A percentile compares a stretch with the other conserved stretches of the same genome.
These are phyloP conservation scores for Andrena chrysosceles DNA, from an alignment of 2,888 invertebrate genomes.

Conservation along the genomic window DNA sequence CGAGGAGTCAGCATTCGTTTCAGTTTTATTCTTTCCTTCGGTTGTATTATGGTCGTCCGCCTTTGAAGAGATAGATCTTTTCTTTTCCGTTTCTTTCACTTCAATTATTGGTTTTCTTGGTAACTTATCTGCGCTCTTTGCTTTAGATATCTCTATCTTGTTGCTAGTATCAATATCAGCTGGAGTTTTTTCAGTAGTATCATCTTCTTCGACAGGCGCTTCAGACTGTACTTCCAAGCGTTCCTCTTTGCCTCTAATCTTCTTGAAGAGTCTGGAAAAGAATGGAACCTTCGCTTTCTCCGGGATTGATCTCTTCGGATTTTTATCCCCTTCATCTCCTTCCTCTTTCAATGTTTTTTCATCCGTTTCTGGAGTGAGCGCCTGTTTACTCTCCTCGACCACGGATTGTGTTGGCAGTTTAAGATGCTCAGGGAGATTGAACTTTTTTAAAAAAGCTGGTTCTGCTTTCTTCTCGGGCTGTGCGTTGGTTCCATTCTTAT, in stretches of 20 bases:
- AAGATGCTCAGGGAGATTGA: constrained; percentile 7
- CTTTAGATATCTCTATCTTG: background rate
- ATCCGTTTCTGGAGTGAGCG: background rate
- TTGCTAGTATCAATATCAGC: background rate
- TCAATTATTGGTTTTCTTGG: background rate
- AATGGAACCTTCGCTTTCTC: constrained; percentile 49
- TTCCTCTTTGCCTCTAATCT: constrained; percentile 38
- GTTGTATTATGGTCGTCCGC: background rate
- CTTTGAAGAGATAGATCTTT: background rate
- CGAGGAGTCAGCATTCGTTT: background rate
- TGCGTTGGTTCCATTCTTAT: background rate
- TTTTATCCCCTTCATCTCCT: background rate
- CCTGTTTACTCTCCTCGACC: background rate
- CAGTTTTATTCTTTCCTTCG: background rate
- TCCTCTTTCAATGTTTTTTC: background rate
- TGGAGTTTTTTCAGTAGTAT: background rate
- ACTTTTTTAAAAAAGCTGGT: constrained; percentile 25
- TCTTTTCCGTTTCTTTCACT: background rate
- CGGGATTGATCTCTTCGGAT: constrained; percentile 4
- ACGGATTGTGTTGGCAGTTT: background rate
- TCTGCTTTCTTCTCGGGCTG: background rate
- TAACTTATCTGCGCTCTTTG: background rate
- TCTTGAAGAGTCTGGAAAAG: constrained; percentile 57
- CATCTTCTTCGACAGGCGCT: background rate
- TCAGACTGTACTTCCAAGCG: constrained; percentile 7